Evolutionary conservation across 2,888 invertebrate species (phyloP), one percentile per base, ranked within the genome.

Genomic region (Drosophila merina): DNA sequence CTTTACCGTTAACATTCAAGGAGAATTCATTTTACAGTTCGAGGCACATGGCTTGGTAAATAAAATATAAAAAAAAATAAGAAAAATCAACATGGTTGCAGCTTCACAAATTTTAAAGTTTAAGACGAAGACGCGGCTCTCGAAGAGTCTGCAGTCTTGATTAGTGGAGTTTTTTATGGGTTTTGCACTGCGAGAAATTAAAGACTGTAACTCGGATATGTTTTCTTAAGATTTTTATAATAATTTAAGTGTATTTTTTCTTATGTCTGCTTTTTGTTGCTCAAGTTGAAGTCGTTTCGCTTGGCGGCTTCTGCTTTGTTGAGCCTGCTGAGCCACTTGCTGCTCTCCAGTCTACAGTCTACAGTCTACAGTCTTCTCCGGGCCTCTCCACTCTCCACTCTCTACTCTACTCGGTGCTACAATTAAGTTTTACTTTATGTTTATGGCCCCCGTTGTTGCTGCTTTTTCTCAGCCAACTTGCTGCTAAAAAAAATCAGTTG

Each of bases 401-500:
- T 42, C 54, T 57, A 55, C 44, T 42, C 54, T 57, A 55, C 20
- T 30, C 12, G 38, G 42, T 76, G 86, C 74, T 83, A 82, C 83
- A 79, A 84, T 85, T 86, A 82, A 82, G 84, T 77, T 80, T 85
- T 80, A 79, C 82, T 80, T 83, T 82, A 78, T 82, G 76, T 75
- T 72, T 82, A 70, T 77, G 57, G 77, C 79, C 78, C 55, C 72
- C 45, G 54, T 57, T 69, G 59, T 63, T 49, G 48, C 20, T 56
- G 57, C 45, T 66, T 57, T 60, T 58, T 59, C 74, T 64, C 69
- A 66, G 42, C 62, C 48, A 47, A 10, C 59, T 49, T 63, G 63
- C 57, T 60, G 47, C 58, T 73, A 75, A 42, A 62, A 36, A 74
- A 78, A 74, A 75, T 84, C 78, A 72, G 75, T 77, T 77, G 83